phyloP scores from a whole-genome alignment of 2,888 invertebrate genomes.

The Ectropis crepuscularia region DNA sequence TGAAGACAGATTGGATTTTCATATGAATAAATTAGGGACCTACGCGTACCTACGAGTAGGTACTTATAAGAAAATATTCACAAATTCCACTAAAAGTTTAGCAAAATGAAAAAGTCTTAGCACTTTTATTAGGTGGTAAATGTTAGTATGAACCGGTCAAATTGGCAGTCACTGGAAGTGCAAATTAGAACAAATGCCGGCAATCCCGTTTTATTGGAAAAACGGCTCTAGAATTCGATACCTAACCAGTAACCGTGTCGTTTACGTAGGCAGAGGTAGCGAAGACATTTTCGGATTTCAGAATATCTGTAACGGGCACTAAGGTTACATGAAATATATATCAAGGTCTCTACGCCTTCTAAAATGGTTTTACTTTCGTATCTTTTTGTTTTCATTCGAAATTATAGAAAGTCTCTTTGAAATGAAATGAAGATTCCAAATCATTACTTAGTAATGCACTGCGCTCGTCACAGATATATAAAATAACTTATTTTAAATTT shows the following conservation, averaged over 20 bases:
- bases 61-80: neutral
- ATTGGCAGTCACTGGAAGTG: slow-evolving; percentile 21
- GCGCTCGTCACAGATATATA: neutral
- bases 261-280: slow-evolving; percentile 18
- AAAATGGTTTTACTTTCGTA: neutral
- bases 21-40: too few species aligned
- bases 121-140: slow-evolving; percentile 1
- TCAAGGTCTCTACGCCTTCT: too few species aligned
- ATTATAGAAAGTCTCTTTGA: too few species aligned
- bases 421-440: too few species aligned
- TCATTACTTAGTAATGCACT: too few species aligned
- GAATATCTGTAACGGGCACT: slow-evolving; percentile 17
- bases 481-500: neutral
- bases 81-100: neutral
- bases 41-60: too few species aligned
- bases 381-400: too few species aligned
- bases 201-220: slow-evolving; percentile 28
- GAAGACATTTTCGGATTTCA: slow-evolving; percentile 20
- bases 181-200: slow-evolving; percentile 24
- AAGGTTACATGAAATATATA: neutral
- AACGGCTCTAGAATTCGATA: slow-evolving; percentile 17
- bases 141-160: slow-evolving; percentile 1
- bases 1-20: too few species aligned
- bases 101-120: neutral
- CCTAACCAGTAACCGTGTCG: slow-evolving; percentile 13